Conservation (phyloP, 2,113 vertebrate genomes). For the Probosciger aterrimus region DNA sequence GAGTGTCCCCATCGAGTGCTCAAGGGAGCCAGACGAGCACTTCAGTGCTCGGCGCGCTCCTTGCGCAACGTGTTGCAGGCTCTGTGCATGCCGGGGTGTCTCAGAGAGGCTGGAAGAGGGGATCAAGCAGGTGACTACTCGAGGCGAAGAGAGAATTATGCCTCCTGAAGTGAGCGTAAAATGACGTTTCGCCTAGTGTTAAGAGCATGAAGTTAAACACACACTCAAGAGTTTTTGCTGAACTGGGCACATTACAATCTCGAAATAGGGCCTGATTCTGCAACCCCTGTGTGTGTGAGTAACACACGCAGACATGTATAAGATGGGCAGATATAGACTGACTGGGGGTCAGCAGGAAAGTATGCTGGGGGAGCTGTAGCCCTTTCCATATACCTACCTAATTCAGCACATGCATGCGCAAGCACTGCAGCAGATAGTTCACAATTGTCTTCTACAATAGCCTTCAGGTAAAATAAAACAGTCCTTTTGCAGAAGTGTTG, state of each 20-base stretch:
- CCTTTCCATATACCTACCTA: neutral
- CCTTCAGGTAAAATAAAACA: neutral
- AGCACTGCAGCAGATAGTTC: neutral
- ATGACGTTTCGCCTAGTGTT: fast-evolving
- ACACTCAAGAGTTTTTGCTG: neutral
- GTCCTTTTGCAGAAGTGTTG: neutral
- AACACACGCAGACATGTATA: fast-evolving
- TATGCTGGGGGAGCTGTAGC: neutral
- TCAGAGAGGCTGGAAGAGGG: neutral
- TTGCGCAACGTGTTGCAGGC: neutral
- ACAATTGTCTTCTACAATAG: neutral
- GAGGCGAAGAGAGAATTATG: neutral
- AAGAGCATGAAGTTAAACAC: neutral
- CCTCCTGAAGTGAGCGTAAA: neutral
- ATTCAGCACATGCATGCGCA: neutral
- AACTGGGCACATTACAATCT: neutral
- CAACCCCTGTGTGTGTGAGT: neutral
- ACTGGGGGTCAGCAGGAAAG: neutral
- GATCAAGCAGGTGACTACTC: neutral
- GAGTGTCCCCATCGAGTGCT: neutral
- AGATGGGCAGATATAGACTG: neutral
- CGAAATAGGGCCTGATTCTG: neutral
- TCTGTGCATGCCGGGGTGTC: neutral
- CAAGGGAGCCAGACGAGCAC: neutral
- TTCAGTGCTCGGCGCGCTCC: neutral